Conservation (phyloP, 2,888 invertebrate species). For the Sinohyriopsis cumingii region DNA sequence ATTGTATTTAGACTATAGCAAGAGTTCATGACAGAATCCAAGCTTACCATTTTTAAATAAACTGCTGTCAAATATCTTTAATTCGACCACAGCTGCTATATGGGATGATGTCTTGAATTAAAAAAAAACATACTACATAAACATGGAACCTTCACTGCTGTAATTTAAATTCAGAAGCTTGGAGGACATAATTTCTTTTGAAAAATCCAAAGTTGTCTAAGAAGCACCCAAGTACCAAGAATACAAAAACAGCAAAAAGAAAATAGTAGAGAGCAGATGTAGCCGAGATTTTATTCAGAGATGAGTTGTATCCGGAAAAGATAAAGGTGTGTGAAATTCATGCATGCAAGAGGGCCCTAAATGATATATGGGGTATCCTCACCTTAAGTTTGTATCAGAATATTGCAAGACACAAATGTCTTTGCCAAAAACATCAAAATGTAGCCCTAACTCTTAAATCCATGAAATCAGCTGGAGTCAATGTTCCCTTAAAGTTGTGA, state of each 20-base stretch:
- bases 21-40: too few relatives aligned
- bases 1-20: too few relatives aligned
- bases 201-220: too few relatives aligned
- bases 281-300: background rate
- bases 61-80: too few relatives aligned
- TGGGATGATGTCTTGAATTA: too few relatives aligned
- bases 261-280: background rate
- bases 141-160: too few relatives aligned
- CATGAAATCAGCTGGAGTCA: slow-evolving; percentile 6
- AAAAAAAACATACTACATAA: too few relatives aligned
- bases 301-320: slow-evolving; percentile 12
- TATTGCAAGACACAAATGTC: slow-evolving; percentile 9
- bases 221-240: background rate
- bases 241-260: background rate
- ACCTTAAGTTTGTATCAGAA: slow-evolving; percentile 5
- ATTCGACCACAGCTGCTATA: too few relatives aligned
- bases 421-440: slow-evolving; percentile 21
- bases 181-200: too few relatives aligned
- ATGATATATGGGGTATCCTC: slow-evolving; percentile 11
- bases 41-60: too few relatives aligned
- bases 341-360: slow-evolving; percentile 11
- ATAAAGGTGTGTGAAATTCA: slow-evolving; percentile 1
- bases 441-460: slow-evolving; percentile 11
- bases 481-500: slow-evolving; percentile 6
- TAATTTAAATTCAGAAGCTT: too few relatives aligned